Base-by-base conservation (phyloP, 64 coral and sea anemone genomes). In the Acropora tenuis region DNA sequence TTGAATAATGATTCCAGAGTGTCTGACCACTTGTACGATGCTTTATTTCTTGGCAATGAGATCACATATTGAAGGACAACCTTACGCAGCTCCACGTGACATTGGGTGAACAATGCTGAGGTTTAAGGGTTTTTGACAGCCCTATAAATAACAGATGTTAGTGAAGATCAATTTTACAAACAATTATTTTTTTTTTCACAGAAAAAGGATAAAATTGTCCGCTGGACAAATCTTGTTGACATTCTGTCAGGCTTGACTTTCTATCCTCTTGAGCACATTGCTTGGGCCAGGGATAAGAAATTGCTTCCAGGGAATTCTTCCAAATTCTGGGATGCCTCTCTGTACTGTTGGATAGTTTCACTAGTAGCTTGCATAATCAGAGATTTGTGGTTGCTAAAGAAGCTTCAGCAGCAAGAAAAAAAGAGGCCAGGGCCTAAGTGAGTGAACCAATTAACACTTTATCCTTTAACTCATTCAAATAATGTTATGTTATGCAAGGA, bases 261-360 rank as follows among this genome's bases (percentile, higher is more conserved):
- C 61, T 97, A 97, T 57, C 95, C 95, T 15, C 46, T 97, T 44
- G 95, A 97, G 44, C 95, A 97, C 58, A 58, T 97, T 30, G 92
- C 95, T 16, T 97, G 95, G 95, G 88, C 88, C 60, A 88, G 78
- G 41, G 95, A 97, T 72, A 89, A 88, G 50, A 97, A 97, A 76
- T 9, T 97, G 15, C 49, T 94, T 15, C 68, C 50, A 61, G 95
- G 95, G 1, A 88, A 97, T 50, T 88, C 88, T 57, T 52, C 55
- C 5, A 58, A 47, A 41, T 69, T 97, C 16, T 97, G 92, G 91
- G 78, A 61, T 45, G 42, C 88, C 8, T 78, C 67, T 59, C 76
- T 93, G 8, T 90, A 93, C 73, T 86, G 86, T 65, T 97, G 95
- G 95, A 87, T 97, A 43, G 95, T 88, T 1, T 91, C 88, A 52